These are phyloP conservation scores for Enteromius viviparus DNA, from an alignment of 2,797 vertebrate genomes.

Conservation along the genomic window DNA sequence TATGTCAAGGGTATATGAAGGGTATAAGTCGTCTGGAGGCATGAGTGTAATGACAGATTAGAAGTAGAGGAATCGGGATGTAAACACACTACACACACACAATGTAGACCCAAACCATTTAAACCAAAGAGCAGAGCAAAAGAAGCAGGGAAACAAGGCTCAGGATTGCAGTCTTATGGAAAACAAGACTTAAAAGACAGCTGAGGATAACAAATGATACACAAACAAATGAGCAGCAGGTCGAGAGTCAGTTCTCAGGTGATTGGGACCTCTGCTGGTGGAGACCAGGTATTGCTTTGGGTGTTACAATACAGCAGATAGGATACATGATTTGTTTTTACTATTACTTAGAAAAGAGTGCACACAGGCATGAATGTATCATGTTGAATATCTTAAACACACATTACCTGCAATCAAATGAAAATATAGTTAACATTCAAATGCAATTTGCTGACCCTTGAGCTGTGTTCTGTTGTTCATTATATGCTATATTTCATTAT, in stretches of 20 bases:
- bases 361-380: not conserved
- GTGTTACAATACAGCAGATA: not conserved
- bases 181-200: not conserved
- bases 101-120: not conserved
- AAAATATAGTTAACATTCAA: not conserved
- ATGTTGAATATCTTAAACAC: not conserved
- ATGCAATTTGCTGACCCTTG: too few species aligned
- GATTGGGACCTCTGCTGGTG: not conserved
- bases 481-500: not conserved
- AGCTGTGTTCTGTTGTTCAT: too few species aligned
- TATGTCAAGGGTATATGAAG: constrained; percentile 29
- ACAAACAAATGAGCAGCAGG: not conserved
- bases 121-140: not conserved
- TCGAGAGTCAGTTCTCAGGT: not conserved
- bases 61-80: not conserved
- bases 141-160: not conserved
- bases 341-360: not conserved
- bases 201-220: not conserved
- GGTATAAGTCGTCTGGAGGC: not conserved
- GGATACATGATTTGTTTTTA: not conserved
- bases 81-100: not conserved
- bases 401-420: not conserved
- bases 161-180: not conserved
- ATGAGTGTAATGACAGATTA: not conserved
- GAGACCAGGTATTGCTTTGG: not conserved